A percentile compares a stretch with the other conserved stretches of the same genome.
Conservation (phyloP, 2,888 invertebrate genomes). For the Diaprepes abbreviatus region DNA sequence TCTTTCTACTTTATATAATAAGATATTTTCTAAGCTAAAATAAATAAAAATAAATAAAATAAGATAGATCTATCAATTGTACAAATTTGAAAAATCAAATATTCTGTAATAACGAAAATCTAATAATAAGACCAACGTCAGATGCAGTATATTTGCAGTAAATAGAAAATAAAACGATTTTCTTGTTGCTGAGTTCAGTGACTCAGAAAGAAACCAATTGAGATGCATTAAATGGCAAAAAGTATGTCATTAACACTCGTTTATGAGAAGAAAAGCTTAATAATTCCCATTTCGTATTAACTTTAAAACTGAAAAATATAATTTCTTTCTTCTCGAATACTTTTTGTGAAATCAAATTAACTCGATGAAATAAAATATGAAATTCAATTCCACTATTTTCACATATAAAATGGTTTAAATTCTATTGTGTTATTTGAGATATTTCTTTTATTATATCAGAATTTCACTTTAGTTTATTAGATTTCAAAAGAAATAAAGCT, state of each 20-base stretch:
- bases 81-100: constrained; percentile 1
- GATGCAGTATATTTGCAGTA: not conserved
- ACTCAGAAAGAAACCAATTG: constrained; percentile 16
- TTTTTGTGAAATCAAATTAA: constrained; percentile 20
- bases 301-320: constrained; percentile 12
- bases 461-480: constrained; percentile 36
- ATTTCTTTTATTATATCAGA: constrained; percentile 28
- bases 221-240: constrained; percentile 14
- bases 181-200: constrained; percentile 3
- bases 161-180: constrained; percentile 7
- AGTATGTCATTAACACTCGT: constrained; percentile 12
- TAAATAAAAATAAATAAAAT: too few relatives aligned
- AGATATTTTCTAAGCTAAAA: too few relatives aligned
- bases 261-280: not conserved
- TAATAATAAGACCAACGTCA: not conserved
- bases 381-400: constrained; percentile 23
- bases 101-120: constrained; percentile 4
- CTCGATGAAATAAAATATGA: constrained; percentile 16
- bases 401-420: constrained; percentile 20
- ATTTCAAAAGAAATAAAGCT: constrained; percentile 14
- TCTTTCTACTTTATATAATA: too few relatives aligned
- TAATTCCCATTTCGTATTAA: constrained; percentile 7
- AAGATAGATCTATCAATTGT: not conserved
- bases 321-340: not conserved
- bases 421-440: constrained; percentile 34